Evolutionary conservation across 1,140 invertebrate species (phyloP).

Genomic region (Heliconius hermathena): DNA sequence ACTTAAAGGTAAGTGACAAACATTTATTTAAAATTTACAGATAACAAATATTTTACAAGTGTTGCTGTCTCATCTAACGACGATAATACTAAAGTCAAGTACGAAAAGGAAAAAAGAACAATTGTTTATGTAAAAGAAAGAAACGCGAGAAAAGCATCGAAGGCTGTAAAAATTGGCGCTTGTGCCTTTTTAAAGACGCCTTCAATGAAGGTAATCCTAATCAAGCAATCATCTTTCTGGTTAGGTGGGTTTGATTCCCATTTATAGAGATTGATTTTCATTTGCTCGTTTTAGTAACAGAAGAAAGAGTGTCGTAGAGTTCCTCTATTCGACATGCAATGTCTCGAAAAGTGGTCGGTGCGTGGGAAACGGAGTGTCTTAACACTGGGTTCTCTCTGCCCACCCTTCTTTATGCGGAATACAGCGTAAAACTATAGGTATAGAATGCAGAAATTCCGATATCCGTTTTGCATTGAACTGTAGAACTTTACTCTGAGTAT

Average conservation of each 20-base stretch:
- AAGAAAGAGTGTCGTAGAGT: background rate
- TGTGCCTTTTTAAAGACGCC: conserved; percentile 37
- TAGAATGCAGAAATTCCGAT: no score
- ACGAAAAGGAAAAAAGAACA: background rate
- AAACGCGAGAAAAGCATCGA: conserved; percentile 10
- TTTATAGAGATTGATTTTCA: background rate
- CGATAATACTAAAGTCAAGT: background rate
- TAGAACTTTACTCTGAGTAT: no score
- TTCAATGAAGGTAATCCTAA: conserved; percentile 22
- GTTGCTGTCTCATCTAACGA: background rate
- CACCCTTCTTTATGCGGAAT: background rate
- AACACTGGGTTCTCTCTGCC: background rate
- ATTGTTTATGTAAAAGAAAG: conserved; percentile 18
- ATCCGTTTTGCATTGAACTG: no score
- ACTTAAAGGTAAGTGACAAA: no score
- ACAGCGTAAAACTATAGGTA: background rate
- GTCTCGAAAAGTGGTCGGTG: background rate
- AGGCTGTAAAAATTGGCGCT: conserved; percentile 35
- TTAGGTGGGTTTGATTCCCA: background rate
- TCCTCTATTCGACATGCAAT: background rate
- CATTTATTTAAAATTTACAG: background rate
- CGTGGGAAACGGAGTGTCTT: background rate
- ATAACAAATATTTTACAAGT: background rate
- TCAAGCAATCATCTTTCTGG: no score
- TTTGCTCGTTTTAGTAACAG: background rate